Conservation (phyloP, 1,140 invertebrate genomes). For the Colletes gigas region DNA sequence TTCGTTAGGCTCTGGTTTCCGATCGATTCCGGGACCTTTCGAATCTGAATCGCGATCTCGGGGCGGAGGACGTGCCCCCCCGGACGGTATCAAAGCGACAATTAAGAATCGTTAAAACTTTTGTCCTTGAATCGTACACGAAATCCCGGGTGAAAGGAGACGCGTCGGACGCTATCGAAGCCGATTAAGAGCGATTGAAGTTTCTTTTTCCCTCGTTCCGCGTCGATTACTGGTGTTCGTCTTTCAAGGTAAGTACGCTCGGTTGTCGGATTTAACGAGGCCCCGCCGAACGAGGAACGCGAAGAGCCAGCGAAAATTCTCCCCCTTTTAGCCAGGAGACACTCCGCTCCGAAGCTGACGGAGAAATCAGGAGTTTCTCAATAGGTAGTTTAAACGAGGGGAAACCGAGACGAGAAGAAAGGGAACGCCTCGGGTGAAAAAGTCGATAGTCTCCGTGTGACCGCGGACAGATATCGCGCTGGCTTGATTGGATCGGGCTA, state of each 20-base stretch:
- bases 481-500: conserved; percentile 14
- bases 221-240: conserved; percentile 15
- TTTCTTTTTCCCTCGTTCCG: too few species aligned
- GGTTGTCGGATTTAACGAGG: conserved; percentile 28
- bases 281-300: too few species aligned
- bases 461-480: conserved; percentile 18
- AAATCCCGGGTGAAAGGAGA: background rate
- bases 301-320: background rate
- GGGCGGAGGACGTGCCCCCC: too few species aligned
- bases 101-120: background rate
- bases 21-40: background rate
- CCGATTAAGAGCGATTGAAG: background rate
- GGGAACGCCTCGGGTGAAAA: conserved; percentile 28
- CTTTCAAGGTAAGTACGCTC: too few species aligned
- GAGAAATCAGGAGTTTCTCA: conserved; percentile 30
- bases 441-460: conserved; percentile 7
- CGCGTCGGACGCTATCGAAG: too few species aligned
- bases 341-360: background rate
- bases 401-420: conserved; percentile 26
- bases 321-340: background rate
- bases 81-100: too few species aligned
- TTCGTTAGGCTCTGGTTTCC: background rate
- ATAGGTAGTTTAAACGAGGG: conserved; percentile 23
- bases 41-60: background rate
- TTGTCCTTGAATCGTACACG: background rate